Conservation (phyloP, 1,140 invertebrate species). For the Lasaia peninsularis region DNA sequence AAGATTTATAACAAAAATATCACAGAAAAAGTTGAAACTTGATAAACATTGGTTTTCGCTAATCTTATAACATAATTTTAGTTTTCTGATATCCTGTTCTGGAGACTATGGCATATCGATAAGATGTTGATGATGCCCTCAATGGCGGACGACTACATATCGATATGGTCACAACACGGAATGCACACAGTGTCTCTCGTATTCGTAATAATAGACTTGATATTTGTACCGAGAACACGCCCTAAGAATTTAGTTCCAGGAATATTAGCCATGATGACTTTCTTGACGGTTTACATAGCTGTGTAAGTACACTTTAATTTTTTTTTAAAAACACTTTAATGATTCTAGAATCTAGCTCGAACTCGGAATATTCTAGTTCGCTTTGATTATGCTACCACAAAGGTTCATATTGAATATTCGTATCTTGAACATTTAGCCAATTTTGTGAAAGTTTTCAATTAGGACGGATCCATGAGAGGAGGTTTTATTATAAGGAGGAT, state of each 20-base stretch:
- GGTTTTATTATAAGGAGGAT: no score
- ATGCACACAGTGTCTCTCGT: slow-evolving; percentile 54
- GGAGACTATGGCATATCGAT: slow-evolving; percentile 48
- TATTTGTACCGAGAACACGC: slow-evolving; percentile 38
- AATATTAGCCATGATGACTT: slow-evolving; percentile 29
- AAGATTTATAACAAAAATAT: no score
- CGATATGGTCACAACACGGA: slow-evolving; percentile 52
- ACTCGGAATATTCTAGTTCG: no score
- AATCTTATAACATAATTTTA: slow-evolving; percentile 29
- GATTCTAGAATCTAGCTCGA: no score
- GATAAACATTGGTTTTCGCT: no score
- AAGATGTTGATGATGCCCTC: slow-evolving; percentile 41
- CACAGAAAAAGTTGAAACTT: no score
- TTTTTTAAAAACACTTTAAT: no score
- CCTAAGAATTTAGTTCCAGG: slow-evolving; percentile 38
- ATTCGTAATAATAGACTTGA: slow-evolving; percentile 42
- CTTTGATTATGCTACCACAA: no score
- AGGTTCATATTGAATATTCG: no score
- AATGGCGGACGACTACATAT: slow-evolving; percentile 32
- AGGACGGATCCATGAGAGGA: no score
- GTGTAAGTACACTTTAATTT: slow-evolving; percentile 40
- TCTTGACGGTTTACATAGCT: slow-evolving; percentile 33
- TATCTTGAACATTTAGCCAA: no score
- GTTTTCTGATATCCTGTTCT: slow-evolving; percentile 57
- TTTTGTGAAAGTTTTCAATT: no score